Base-by-base conservation (phyloP, 2,113 vertebrate species). In the Brevimyrus niger region DNA sequence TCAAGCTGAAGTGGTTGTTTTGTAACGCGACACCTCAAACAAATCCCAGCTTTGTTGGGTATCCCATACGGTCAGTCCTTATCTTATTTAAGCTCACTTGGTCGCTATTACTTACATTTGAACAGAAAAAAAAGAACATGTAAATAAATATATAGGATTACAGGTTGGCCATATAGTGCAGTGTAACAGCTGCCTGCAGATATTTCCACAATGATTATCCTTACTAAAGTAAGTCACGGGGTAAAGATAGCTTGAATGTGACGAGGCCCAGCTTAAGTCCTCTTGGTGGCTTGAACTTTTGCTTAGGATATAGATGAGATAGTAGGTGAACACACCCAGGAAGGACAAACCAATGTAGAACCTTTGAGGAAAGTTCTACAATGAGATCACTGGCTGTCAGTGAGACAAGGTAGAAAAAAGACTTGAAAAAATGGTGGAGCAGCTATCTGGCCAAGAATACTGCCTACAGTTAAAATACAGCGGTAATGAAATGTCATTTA, bases 231-330 rank as follows among this genome's bases (percentile, higher is more conserved):
- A 97, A 97, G 97, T 97, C 96, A 90, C 90, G 55, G 97, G 96
- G 95, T 98, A 98, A 99, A 98, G 97, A 99, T 99, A 99, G 98
- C 96, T 93, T 96, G 96, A 98, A 98, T 94, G 96, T 97, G 97
- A 97, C 96, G 96, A 97, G 97, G 96, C 94, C 96, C 94, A 95
- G 96, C 94, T 55, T 94, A 95, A 96, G 96, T 96, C 94, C 94
- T 96, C 93, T 94, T 95, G 94, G 92, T 93, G 90, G 93, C 93
- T 94, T 92, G 94, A 93, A 94, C 95, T 94, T 95, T 91, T 95
- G 95, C 95, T 93, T 93, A 95, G 93, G 95, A 94, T 93, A 93
- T 90, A 31, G 89, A 87, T 87, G 19, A 89, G 65, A 58, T 46
- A 47, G 10, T 76, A 55, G 87, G 15, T 89, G 83, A 89, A 87